Percentiles rank a stretch among this genome's conserved stretches.
phyloP scores from a whole-genome alignment of 1,140 invertebrate genomes.

The Elysia chlorotica region DNA sequence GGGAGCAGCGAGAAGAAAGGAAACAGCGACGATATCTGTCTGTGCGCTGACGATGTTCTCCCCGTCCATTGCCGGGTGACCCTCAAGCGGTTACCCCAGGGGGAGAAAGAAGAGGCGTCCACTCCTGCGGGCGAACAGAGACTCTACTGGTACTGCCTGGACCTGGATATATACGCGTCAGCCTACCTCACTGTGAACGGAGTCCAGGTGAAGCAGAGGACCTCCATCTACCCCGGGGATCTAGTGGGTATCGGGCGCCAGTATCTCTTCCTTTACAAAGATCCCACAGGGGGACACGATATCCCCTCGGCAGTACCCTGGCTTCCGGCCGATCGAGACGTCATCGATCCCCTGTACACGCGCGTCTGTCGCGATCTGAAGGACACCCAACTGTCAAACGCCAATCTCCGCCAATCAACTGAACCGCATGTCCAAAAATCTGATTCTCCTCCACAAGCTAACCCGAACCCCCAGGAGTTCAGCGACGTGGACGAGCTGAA shows the following conservation, averaged over 20 bases:
- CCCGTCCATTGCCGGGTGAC: constrained; percentile 35
- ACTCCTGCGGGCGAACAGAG: not conserved
- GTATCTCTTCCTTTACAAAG: constrained; percentile 53
- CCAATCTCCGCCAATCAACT: not conserved
- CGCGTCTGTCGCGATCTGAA: too few species aligned
- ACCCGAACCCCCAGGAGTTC: constrained; percentile 13
- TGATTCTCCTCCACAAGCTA: too few species aligned
- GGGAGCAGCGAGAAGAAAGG: constrained; percentile 30
- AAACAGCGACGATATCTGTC: constrained; percentile 25
- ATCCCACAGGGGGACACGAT: constrained; percentile 45
- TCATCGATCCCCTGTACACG: not conserved
- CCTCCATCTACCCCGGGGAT: constrained; percentile 42
- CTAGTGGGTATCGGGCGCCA: constrained; percentile 44
- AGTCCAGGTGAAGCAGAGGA: constrained; percentile 21
- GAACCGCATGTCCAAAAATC: too few species aligned
- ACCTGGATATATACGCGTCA: constrained; percentile 34
- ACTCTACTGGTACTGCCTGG: constrained; percentile 39
- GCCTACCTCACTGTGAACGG: constrained; percentile 42
- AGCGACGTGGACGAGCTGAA: not conserved
- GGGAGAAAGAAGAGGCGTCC: constrained; percentile 10
- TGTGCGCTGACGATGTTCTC: constrained; percentile 42
- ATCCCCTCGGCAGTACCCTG: constrained; percentile 46
- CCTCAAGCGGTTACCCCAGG: constrained; percentile 24
- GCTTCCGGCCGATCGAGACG: constrained; percentile 22
- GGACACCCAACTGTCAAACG: constrained; percentile 9